Evolutionary conservation across 92 coral and sea anemone species (phyloP), one percentile per base, ranked within the genome.

Genomic region (Diadumene lineata): DNA sequence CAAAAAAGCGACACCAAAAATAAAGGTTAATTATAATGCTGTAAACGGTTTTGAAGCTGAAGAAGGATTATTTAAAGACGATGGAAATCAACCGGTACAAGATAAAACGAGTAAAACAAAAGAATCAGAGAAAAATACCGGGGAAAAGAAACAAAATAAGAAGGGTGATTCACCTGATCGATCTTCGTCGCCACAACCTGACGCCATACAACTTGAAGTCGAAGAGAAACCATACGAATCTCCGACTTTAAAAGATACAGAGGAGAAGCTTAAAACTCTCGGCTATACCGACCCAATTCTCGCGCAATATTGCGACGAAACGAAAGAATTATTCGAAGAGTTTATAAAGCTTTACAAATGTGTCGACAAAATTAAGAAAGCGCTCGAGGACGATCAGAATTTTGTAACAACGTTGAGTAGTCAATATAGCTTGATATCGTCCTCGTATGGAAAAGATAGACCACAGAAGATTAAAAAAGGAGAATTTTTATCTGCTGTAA

Each of bases 401-500:
- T 62, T 62, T 62, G 43, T 28, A 1, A 0, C 68, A 0, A 13
- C 0, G 0, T 11, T 31, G 1, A 7, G 1, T 0, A 62, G 19
- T 6, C 43, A 38, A 2, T 10, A 21, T 30, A 23, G 1, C 1
- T 4, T 1, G 38, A 62, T 62, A 10, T 62, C 68, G 31, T 15
- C 21, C 16, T 26, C 27, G 31, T 62, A 62, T 19, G 21, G n/a
- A 1, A 62, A 62, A 28, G 68, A 62, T 2, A 27, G 68, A 23
- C 43, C 68, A 6, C 31, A 57, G 26, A 72, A 57, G 30, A 56
- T 57, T 6, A 79, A 77, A 21, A 80, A 85, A 32, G 79, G 80
- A 58, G 43, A 66, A 50, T 81, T 89, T 86, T 31, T 89, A 26
- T 68, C 68, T 24, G 85, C 61, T 28, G 78, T 89, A 28, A 85